These are phyloP conservation scores for Myotis pilosus DNA, from an alignment of 2,797 vertebrate genomes.

Conservation along the genomic window DNA sequence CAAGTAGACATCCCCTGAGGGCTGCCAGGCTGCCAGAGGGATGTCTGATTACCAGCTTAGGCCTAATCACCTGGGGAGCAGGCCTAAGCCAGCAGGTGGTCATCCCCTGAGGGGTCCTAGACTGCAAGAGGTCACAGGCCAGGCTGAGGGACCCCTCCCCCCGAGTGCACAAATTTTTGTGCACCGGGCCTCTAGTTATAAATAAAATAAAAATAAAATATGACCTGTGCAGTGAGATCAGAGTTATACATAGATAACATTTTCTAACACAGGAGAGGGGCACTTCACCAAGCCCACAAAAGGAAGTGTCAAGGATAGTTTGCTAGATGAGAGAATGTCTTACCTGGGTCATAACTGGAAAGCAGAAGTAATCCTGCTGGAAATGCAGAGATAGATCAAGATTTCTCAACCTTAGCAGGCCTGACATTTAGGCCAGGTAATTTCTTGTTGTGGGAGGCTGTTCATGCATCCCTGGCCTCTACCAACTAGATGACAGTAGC, in stretches of 20 bases:
- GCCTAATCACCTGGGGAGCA: too few species aligned
- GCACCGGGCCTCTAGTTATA: neutral
- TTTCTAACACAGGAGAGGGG: neutral
- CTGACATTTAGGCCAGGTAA: neutral
- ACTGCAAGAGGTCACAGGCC: too few species aligned
- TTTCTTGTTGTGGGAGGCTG: neutral
- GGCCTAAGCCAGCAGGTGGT: too few species aligned
- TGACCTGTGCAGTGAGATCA: neutral
- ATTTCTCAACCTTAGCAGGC: neutral
- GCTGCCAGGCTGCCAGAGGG: too few species aligned
- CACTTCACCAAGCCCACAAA: neutral
- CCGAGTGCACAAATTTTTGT: too few species aligned
- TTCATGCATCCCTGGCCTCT: neutral
- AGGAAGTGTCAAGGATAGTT: neutral
- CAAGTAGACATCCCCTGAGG: too few species aligned
- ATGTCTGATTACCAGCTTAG: too few species aligned
- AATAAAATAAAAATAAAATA: neutral
- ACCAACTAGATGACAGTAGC: neutral
- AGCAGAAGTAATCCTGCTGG: neutral
- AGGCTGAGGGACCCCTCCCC: too few species aligned
- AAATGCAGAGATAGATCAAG: neutral
- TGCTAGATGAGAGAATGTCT: neutral
- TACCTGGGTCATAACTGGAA: neutral
- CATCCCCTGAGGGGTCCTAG: too few species aligned
- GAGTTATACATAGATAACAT: neutral